These are phyloP conservation scores for Drosophila conformis DNA, from an alignment of 2,888 invertebrate species.

Conservation along the genomic window DNA sequence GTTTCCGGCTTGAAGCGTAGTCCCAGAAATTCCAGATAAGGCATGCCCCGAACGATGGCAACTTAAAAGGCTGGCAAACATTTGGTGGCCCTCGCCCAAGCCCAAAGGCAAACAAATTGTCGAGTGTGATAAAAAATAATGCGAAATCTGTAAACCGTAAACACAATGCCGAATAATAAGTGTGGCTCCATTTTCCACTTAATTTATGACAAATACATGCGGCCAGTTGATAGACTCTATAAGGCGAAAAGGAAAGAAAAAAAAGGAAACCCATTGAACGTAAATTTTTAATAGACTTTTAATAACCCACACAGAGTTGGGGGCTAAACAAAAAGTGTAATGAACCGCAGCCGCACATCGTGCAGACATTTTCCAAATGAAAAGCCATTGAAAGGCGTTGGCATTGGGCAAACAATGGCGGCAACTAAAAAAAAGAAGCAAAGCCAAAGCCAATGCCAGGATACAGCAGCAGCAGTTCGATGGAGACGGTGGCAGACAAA, in stretches of 20 bases:
- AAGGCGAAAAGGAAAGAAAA: background rate
- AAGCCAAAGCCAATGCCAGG: slow-evolving; percentile 16
- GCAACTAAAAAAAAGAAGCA: slow-evolving; percentile 18
- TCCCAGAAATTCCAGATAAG: slow-evolving; percentile 47
- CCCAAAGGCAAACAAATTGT: slow-evolving; percentile 68
- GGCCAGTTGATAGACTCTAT: slow-evolving; percentile 27
- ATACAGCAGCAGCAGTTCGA: slow-evolving; percentile 9
- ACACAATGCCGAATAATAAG: slow-evolving; percentile 61
- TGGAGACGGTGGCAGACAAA: slow-evolving; percentile 64
- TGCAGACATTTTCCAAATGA: slow-evolving; percentile 79
- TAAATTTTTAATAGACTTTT: slow-evolving; percentile 79
- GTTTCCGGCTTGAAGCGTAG: slow-evolving; percentile 50
- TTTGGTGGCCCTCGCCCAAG: slow-evolving; percentile 34
- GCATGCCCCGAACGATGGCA: slow-evolving; percentile 42
- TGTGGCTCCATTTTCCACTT: slow-evolving; percentile 73
- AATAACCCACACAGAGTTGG: slow-evolving; percentile 58
- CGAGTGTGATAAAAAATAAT: slow-evolving; percentile 64
- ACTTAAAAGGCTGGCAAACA: slow-evolving; percentile 40
- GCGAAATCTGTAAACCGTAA: slow-evolving; percentile 39
- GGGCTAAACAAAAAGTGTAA: slow-evolving; percentile 76
- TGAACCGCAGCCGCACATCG: slow-evolving; percentile 76
- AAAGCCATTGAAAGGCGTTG: slow-evolving; percentile 75
- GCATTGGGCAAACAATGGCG: slow-evolving; percentile 74
- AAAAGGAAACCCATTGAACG: slow-evolving; percentile 51
- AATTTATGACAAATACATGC: slow-evolving; percentile 70